Conservation (phyloP, 1,140 invertebrate species). For the Phocides pigmalion region DNA sequence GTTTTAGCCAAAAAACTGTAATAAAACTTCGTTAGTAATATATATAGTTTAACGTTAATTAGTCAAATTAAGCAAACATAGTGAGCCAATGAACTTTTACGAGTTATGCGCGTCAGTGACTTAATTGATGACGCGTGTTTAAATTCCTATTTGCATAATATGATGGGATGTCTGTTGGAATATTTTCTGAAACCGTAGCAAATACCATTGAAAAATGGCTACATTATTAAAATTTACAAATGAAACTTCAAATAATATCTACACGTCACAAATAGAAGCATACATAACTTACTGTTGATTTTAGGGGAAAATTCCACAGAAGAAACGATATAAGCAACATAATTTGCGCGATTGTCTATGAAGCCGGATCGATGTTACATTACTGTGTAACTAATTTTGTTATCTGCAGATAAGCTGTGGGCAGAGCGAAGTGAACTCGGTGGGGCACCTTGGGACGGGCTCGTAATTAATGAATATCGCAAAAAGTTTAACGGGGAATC, state of each 20-base stretch:
- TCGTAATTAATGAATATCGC: constrained; percentile 44
- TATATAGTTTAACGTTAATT: constrained; percentile 22
- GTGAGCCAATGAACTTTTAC: constrained; percentile 41
- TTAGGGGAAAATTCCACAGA: background rate
- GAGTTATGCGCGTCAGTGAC: constrained; percentile 40
- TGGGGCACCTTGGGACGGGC: constrained; percentile 55
- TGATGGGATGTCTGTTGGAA: constrained; percentile 37
- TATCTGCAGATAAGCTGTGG: constrained; percentile 77
- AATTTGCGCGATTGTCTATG: constrained; percentile 36
- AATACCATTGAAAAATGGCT: too few relatives aligned
- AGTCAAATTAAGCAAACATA: constrained; percentile 32
- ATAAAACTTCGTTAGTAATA: background rate
- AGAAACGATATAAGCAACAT: constrained; percentile 18
- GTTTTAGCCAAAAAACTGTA: background rate
- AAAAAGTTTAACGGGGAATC: constrained; percentile 46
- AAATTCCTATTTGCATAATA: constrained; percentile 57
- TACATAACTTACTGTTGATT: too few relatives aligned
- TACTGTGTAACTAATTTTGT: constrained; percentile 70
- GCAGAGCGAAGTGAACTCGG: constrained; percentile 51
- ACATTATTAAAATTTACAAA: too few relatives aligned
- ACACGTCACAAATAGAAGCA: too few relatives aligned
- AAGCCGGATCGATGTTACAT: constrained; percentile 66
- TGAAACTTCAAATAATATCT: too few relatives aligned
- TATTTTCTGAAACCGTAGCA: constrained; percentile 25
- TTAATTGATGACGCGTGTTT: constrained; percentile 45